Evolutionary conservation across 2,888 invertebrate species (phyloP).

Genomic region (Slavum lentiscoides): DNA sequence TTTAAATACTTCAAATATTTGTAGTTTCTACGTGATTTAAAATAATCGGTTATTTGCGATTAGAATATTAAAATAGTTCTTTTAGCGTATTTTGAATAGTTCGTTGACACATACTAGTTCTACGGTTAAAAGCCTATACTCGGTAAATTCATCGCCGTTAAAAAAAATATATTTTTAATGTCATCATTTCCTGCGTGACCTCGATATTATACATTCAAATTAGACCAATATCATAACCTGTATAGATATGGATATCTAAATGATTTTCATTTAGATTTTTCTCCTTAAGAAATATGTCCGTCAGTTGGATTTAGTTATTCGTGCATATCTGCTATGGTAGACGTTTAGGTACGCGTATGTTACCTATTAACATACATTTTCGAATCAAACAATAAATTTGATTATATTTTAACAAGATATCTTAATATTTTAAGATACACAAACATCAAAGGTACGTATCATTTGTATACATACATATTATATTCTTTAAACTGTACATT

Average conservation of each 20-base stretch:
- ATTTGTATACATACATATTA: background rate
- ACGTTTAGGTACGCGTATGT: background rate
- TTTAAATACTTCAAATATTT: background rate
- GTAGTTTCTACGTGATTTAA: no score
- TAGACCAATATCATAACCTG: background rate
- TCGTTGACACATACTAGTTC: background rate
- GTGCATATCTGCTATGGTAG: background rate
- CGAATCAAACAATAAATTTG: background rate
- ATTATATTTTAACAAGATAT: no score
- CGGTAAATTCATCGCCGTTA: background rate
- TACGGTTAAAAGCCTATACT: background rate
- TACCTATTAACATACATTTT: background rate
- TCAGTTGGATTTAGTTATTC: background rate
- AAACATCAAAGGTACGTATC: background rate
- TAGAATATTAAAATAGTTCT: background rate
- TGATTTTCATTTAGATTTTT: conserved; percentile 9
- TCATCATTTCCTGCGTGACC: conserved; percentile 48
- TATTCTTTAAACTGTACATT: no score
- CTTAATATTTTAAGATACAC: background rate
- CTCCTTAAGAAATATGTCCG: conserved; percentile 5
- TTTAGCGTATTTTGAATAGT: background rate
- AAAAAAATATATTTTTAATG: conserved; percentile 6
- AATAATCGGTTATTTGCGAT: no score
- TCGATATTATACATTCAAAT: conserved; percentile 33
- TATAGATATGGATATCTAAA: background rate